phyloP scores from a whole-genome alignment of 2,113 vertebrate genomes.

The Poicephalus gulielmi region DNA sequence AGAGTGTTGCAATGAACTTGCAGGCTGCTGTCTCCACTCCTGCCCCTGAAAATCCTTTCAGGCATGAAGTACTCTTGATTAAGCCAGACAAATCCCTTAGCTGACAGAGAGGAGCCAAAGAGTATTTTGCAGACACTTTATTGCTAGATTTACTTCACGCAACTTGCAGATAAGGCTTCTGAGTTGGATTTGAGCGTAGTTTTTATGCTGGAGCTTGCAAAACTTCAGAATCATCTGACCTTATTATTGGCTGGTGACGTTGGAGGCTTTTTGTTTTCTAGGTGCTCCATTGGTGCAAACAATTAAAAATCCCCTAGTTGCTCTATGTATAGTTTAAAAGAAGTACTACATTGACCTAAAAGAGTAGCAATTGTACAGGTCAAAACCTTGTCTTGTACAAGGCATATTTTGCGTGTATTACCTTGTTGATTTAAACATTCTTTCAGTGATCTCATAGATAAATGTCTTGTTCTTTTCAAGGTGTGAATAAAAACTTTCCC shows the following conservation, averaged over 20 bases:
- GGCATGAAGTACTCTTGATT: not conserved
- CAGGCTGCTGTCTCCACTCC: not conserved
- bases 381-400: not conserved
- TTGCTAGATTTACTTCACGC: not conserved
- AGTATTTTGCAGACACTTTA: not conserved
- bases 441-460: not conserved
- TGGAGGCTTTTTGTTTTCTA: not conserved
- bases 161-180: slow-evolving; percentile 15
- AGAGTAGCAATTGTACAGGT: not conserved
- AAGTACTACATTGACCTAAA: not conserved
- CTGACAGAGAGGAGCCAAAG: slow-evolving; percentile 4
- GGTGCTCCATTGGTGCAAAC: not conserved
- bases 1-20: not conserved
- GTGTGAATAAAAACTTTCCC: not conserved
- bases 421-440: not conserved
- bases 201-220: not conserved
- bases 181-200: not conserved
- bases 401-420: not conserved
- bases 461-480: not conserved
- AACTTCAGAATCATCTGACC: slow-evolving; percentile 16
- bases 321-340: not conserved
- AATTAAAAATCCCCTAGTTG: not conserved
- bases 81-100: not conserved
- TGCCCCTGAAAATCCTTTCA: not conserved
- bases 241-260: not conserved